Evolutionary conservation across 2,797 vertebrate species (phyloP).

Genomic region (Chiloscyllium punctatum): DNA sequence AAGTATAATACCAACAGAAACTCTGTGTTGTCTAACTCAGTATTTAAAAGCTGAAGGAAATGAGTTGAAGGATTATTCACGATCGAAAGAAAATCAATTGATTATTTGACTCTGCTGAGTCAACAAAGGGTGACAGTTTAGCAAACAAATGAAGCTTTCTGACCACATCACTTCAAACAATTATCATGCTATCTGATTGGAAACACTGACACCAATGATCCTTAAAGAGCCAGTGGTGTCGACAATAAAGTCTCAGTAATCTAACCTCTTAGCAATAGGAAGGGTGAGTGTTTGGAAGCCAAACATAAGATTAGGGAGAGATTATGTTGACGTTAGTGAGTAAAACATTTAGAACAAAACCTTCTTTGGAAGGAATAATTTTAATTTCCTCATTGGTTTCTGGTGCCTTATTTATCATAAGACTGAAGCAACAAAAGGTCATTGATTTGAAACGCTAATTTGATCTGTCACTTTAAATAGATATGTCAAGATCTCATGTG

Average conservation of each 20-base stretch:
- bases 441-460: not conserved
- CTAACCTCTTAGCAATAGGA: not conserved
- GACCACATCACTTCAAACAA: slow-evolving; percentile 7
- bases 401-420: not conserved
- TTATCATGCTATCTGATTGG: slow-evolving; percentile 12
- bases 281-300: not conserved
- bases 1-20: not conserved
- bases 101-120: not conserved
- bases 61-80: not conserved
- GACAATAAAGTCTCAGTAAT: not conserved
- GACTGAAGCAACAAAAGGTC: not conserved
- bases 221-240: not conserved
- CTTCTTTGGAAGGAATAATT: not conserved
- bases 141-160: slow-evolving; percentile 3
- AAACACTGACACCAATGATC: not conserved
- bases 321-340: not conserved
- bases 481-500: not conserved
- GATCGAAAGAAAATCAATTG: not conserved
- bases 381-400: not conserved
- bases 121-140: slow-evolving; percentile 15
- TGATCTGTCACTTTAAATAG: not conserved
- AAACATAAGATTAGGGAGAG: not conserved
- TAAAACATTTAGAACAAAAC: not conserved
- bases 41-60: not conserved
- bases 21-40: not conserved